phyloP scores from a whole-genome alignment of 2,113 vertebrate genomes.

The Pungitius pungitius region DNA sequence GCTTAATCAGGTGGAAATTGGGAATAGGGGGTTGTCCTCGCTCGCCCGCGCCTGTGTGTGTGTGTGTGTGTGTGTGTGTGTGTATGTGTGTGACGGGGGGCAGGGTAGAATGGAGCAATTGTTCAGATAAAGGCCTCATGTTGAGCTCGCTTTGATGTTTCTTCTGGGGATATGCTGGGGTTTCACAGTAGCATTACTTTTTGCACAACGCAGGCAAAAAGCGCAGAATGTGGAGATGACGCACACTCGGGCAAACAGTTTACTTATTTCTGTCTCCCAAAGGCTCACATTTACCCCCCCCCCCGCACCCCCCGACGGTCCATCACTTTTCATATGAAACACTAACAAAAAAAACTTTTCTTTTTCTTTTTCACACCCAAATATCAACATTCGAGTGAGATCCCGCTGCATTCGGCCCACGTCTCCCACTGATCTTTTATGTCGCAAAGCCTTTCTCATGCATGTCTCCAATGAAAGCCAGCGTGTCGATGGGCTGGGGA shows the following conservation, averaged over 20 bases:
- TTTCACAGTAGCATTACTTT: conserved; percentile 70
- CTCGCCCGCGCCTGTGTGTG: background rate
- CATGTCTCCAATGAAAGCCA: conserved; percentile 73
- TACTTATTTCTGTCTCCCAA: background rate
- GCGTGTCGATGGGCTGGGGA: conserved; percentile 66
- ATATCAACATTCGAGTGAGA: conserved; percentile 62
- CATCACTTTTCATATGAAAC: background rate
- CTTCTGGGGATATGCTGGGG: conserved; percentile 67
- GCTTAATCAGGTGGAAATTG: conserved; percentile 86
- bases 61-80: background rate
- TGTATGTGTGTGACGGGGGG: conserved; percentile 38
- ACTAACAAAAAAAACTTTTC: background rate
- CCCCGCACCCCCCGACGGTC: background rate
- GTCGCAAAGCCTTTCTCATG: conserved; percentile 78
- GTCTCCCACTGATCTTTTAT: conserved; percentile 82
- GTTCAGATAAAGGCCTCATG: conserved; percentile 79
- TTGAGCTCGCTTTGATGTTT: conserved; percentile 79
- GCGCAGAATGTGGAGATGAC: conserved; percentile 21
- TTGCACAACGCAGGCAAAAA: conserved; percentile 20
- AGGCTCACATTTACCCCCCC: background rate
- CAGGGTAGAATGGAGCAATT: conserved; percentile 81
- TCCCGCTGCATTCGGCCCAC: conserved; percentile 56
- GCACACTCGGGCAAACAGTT: conserved; percentile 1
- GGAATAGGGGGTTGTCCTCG: conserved; percentile 60
- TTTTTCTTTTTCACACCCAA: conserved; percentile 40